Evolutionary conservation across 2,113 vertebrate genomes (phyloP), one percentile per base, ranked within the genome.

Genomic region (Tinamus guttatus): DNA sequence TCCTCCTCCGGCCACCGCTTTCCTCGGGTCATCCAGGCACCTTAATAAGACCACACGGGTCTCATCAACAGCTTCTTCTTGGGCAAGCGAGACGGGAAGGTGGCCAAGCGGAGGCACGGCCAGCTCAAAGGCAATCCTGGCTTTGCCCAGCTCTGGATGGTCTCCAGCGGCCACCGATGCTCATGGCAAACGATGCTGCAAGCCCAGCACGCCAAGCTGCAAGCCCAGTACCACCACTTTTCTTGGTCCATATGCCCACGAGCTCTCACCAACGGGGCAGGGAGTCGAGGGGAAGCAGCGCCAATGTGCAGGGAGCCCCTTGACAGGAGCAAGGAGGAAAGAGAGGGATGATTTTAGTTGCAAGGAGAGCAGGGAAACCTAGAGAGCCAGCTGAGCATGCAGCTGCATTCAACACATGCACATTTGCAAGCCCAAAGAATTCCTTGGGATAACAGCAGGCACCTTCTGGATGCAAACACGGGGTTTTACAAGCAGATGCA

Each of bases 281-380:
- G 60, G 21, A 11, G 34, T 27, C 38, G 38, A 56, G 74, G 62
- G 73, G 79, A 81, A 89, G 76, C 32, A 59, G 6, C 13, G 1
- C 1, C 0, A 41, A 56, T 22, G 4, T 63, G 47, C 13, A 2
- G 1, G 40, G 65, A 38, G 12, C 3, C 67, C 78, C 84, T 2
- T 30, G 67, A 75, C 81, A 65, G 21, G 70, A 8, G 25, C 58
- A 12, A 2, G 40, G 47, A 5, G 19, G 38, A 56, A 60, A 45
- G 24, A 12, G 73, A 16, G 52, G 36, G 63, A 38, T 32, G 21
- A 41, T 51, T 68, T 80, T 11, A 74, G 40, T 7, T n/a, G 30
- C 3, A 2, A 14, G 6, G 6, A 94, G 56, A 67, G 1, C 34
- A 32, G 36, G 30, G 84, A 95, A 87, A 67, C 79, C 81, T 85